Evolutionary conservation across 2,888 invertebrate genomes (phyloP).

Genomic region (Epinotia bilunana): DNA sequence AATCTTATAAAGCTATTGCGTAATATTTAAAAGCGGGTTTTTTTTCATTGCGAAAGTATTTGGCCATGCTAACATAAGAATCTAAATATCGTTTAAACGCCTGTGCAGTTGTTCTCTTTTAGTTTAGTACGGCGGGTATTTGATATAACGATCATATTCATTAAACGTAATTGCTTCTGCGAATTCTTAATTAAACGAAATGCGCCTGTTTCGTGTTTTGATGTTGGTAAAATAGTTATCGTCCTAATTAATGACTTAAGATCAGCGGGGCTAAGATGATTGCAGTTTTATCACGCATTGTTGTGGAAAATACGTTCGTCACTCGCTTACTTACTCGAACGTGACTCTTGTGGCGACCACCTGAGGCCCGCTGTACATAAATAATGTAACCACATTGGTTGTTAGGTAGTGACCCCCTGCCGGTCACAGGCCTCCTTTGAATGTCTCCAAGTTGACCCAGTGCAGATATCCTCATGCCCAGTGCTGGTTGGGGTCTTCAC

Average conservation of each 20-base stretch:
- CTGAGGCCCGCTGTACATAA: too few relatives aligned
- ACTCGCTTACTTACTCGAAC: too few relatives aligned
- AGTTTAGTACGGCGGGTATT: neutral
- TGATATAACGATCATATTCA: conserved; percentile 10
- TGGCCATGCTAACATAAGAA: neutral
- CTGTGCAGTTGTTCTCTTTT: neutral
- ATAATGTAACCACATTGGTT: neutral
- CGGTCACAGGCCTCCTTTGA: neutral
- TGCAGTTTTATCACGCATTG: too few relatives aligned
- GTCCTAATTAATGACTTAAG: neutral
- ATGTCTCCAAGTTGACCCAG: too few relatives aligned
- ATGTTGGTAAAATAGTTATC: neutral
- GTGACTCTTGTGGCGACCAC: too few relatives aligned
- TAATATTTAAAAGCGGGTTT: neutral
- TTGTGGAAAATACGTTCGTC: too few relatives aligned
- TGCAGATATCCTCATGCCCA: too few relatives aligned
- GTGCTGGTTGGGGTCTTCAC: neutral
- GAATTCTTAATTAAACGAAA: conserved; percentile 5
- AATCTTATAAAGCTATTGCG: neutral
- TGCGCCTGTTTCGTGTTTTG: neutral
- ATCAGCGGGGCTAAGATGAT: too few relatives aligned
- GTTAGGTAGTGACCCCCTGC: neutral
- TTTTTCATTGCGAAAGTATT: neutral
- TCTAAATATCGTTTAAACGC: neutral
- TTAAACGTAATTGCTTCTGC: conserved; percentile 33